phyloP scores from a whole-genome alignment of 2,797 vertebrate species.

The Morus bassanus region DNA sequence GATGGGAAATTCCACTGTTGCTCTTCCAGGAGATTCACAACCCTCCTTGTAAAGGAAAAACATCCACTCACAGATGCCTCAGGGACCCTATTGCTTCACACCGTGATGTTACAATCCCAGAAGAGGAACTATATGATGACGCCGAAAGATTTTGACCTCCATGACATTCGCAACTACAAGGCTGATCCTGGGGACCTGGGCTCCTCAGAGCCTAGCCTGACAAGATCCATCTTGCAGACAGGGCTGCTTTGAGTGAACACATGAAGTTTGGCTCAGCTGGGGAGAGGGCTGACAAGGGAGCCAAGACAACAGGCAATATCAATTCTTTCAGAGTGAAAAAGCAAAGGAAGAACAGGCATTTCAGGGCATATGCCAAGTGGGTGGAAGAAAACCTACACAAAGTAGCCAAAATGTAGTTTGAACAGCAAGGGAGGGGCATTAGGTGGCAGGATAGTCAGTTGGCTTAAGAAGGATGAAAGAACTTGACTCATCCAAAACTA shows the following conservation, averaged over 20 bases:
- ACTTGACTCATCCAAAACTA: conserved; percentile 44
- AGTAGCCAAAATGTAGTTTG: conserved; percentile 17
- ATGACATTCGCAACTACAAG: neutral
- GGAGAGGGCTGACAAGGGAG: neutral
- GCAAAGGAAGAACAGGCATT: neutral
- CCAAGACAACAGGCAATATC: neutral
- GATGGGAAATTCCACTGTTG: conserved; percentile 37
- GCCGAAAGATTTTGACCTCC: neutral
- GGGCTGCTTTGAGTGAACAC: neutral
- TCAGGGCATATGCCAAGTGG: neutral
- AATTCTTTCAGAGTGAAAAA: neutral
- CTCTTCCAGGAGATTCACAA: neutral
- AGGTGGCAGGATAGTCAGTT: neutral
- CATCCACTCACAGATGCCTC: neutral
- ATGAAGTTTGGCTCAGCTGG: neutral
- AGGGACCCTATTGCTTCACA: conserved; percentile 30
- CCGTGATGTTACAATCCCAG: neutral
- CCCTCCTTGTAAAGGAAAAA: neutral
- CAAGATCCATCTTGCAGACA: neutral
- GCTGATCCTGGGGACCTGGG: neutral
- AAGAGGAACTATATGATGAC: conserved; percentile 21
- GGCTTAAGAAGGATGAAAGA: conserved; percentile 22
- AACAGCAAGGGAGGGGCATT: conserved; percentile 2
- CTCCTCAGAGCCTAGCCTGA: neutral
- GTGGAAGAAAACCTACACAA: neutral